These are phyloP conservation scores for Caradrina kadenii DNA, from an alignment of 2,888 invertebrate genomes.

Conservation along the genomic window DNA sequence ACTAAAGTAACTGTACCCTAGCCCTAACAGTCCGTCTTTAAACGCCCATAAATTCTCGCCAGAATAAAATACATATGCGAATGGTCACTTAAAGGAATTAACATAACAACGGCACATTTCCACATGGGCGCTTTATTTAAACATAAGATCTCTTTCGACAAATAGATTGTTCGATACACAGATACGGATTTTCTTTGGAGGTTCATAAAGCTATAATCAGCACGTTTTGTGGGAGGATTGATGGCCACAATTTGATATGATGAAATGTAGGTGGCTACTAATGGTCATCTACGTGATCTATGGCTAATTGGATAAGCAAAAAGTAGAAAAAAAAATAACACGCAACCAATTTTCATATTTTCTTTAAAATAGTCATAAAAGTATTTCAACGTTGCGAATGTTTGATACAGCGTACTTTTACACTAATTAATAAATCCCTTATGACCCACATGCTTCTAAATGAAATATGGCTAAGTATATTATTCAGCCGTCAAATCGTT, in stretches of 20 bases:
- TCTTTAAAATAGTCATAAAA: not conserved
- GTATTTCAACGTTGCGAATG: not conserved
- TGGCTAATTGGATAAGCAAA: constrained; percentile 7
- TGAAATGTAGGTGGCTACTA: constrained; percentile 22
- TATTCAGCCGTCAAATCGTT: constrained; percentile 24
- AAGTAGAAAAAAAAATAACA: not conserved
- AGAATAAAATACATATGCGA: constrained; percentile 27
- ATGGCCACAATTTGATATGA: constrained; percentile 14
- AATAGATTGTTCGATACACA: constrained; percentile 8
- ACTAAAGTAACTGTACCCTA: constrained; percentile 13
- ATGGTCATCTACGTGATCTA: constrained; percentile 6
- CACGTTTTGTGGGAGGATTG: constrained; percentile 23
- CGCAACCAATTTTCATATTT: not conserved
- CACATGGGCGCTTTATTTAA: constrained; percentile 9
- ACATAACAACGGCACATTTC: constrained; percentile 42
- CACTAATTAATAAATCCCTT: not conserved
- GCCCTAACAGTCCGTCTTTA: constrained; percentile 18
- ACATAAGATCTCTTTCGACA: not conserved
- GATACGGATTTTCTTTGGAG: constrained; percentile 11
- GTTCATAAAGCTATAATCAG: constrained; percentile 5
- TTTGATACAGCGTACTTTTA: not conserved
- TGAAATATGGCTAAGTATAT: constrained; percentile 2
- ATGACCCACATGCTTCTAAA: not conserved
- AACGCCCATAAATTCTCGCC: constrained; percentile 8
- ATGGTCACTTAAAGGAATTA: constrained; percentile 31